Conservation (phyloP, 1,140 invertebrate genomes). For the Drosophila suzukii region DNA sequence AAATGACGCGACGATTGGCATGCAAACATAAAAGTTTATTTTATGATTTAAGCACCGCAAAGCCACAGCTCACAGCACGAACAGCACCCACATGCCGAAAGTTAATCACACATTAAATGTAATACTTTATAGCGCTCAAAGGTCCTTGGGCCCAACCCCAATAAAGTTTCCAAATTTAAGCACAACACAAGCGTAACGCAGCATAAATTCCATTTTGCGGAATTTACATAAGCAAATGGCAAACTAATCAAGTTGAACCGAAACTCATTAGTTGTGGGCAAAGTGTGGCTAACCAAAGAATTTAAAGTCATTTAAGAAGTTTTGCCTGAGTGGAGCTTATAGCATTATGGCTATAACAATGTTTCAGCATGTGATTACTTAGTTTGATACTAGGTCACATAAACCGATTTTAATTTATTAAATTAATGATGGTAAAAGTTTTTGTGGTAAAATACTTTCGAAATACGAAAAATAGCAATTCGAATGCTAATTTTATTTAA, state of each 20-base stretch:
- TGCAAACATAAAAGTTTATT: conserved; percentile 63
- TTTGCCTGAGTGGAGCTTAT: conserved; percentile 1
- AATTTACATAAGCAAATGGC: conserved; percentile 54
- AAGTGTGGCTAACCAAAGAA: conserved; percentile 28
- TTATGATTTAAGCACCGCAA: conserved; percentile 70
- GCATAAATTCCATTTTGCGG: conserved; percentile 44
- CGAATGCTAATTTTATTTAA: too few species aligned
- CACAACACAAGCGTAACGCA: conserved; percentile 18
- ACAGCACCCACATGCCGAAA: conserved; percentile 31
- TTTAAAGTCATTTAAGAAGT: conserved; percentile 27
- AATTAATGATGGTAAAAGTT: too few species aligned
- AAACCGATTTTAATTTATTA: too few species aligned
- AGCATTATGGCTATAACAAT: too few species aligned
- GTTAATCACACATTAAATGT: conserved; percentile 56
- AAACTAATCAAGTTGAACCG: conserved; percentile 37
- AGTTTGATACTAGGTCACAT: too few species aligned
- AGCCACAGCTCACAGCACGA: conserved; percentile 57
- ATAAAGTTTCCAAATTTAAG: conserved; percentile 22
- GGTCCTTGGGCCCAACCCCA: conserved; percentile 5
- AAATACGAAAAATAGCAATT: too few species aligned
- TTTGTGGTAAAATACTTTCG: too few species aligned
- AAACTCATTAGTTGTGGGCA: conserved; percentile 48
- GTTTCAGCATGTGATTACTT: too few species aligned
- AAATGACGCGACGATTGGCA: conserved; percentile 42
- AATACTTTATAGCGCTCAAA: conserved; percentile 32